Evolutionary conservation across 2,113 vertebrate genomes (phyloP).

Genomic region (Conger conger): DNA sequence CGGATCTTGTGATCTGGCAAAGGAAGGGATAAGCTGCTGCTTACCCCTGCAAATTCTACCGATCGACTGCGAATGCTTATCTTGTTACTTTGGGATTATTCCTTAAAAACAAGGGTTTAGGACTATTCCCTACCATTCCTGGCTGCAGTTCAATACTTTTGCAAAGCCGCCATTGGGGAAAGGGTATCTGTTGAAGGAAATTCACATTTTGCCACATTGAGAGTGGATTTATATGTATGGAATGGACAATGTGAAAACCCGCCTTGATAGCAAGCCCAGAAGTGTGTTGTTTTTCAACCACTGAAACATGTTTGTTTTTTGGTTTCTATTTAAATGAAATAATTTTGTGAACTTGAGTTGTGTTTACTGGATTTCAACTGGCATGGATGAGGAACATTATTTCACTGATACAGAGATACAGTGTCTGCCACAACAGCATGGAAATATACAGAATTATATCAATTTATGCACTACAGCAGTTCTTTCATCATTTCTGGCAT

Average conservation of each 20-base stretch:
- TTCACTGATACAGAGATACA: not conserved
- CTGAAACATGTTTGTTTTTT: too few relatives aligned
- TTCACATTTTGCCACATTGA: too few relatives aligned
- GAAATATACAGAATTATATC: not conserved
- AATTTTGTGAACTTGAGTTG: too few relatives aligned
- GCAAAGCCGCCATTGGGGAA: not conserved
- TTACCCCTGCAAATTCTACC: not conserved
- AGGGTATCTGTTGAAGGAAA: not conserved
- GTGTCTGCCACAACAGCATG: not conserved
- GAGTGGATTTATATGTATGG: not conserved
- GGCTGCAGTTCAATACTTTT: not conserved
- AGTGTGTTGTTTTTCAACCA: not conserved
- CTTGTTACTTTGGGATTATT: not conserved
- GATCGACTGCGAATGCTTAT: not conserved
- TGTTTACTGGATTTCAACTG: too few relatives aligned
- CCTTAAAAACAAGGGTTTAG: conserved; percentile 1
- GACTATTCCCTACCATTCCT: not conserved
- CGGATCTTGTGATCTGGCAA: not conserved
- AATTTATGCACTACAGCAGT: not conserved
- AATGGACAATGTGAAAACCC: not conserved
- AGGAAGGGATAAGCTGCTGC: not conserved
- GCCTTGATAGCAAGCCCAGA: not conserved
- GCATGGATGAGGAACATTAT: not conserved
- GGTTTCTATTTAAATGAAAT: too few relatives aligned
- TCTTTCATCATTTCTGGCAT: not conserved